Conservation (phyloP, 2,113 vertebrate genomes). For the Hyperopisus bebe region DNA sequence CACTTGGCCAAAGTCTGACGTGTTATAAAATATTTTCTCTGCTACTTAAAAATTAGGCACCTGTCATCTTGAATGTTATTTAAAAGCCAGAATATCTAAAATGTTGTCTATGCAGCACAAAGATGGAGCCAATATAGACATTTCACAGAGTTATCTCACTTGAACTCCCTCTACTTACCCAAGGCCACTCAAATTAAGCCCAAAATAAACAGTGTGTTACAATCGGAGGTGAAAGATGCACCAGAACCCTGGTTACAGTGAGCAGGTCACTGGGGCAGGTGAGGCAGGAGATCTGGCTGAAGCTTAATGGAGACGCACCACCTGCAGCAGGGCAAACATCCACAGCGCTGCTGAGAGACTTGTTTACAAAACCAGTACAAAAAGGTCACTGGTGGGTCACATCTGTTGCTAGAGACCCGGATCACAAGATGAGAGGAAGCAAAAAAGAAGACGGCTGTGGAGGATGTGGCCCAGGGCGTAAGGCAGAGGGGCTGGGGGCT, state of each 20-base stretch:
- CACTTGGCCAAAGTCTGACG: neutral
- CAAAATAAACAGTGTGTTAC: neutral
- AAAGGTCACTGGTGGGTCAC: neutral
- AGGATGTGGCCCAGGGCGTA: neutral
- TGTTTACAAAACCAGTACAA: neutral
- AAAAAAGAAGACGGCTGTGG: neutral
- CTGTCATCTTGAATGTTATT: constrained; percentile 16
- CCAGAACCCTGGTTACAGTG: neutral
- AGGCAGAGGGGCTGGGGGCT: neutral
- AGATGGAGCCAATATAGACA: constrained; percentile 18
- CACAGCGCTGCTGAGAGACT: neutral
- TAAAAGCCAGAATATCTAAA: constrained; percentile 37
- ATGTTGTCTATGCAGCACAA: constrained; percentile 37
- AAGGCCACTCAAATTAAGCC: neutral
- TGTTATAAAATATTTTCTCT: constrained; percentile 27
- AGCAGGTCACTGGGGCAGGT: neutral
- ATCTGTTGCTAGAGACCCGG: neutral
- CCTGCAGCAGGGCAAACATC: neutral
- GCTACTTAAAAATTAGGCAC: constrained; percentile 37
- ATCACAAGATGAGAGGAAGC: neutral
- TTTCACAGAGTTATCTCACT: constrained; percentile 24
- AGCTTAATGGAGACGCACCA: neutral
- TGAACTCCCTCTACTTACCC: neutral
- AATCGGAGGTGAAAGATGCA: neutral
- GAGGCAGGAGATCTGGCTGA: neutral